These are phyloP conservation scores for Tretioscincus oriximinensis DNA, from an alignment of 2,113 vertebrate genomes.

Conservation along the genomic window DNA sequence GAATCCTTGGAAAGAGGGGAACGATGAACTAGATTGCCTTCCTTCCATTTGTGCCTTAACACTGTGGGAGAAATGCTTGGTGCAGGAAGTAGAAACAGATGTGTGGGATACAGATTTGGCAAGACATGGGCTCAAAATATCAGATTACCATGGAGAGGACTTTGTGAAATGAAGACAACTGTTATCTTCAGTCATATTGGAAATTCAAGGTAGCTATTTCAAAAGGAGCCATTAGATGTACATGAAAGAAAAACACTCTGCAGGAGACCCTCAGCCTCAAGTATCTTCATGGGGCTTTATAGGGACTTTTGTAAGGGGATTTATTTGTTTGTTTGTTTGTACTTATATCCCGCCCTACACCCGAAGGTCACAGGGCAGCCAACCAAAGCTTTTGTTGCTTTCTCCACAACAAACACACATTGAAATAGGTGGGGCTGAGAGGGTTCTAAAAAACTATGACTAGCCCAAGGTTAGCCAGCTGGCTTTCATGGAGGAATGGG, in stretches of 20 bases:
- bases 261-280: neutral
- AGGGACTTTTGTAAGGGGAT: no score
- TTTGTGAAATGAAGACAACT: neutral
- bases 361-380: no score
- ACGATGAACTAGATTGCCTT: accelerated
- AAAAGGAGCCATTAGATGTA: neutral
- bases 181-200: neutral
- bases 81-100: neutral
- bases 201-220: neutral
- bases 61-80: neutral
- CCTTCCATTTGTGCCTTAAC: neutral
- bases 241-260: neutral
- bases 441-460: no score
- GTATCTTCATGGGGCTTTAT: neutral
- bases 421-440: no score
- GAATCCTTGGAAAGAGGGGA: neutral
- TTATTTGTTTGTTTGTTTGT: no score
- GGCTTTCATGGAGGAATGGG: no score
- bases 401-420: no score
- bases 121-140: neutral
- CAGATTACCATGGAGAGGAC: conserved; percentile 23
- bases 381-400: no score
- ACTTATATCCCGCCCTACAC: no score
- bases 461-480: no score
- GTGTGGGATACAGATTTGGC: conserved; percentile 29